These are phyloP conservation scores for Myotis davidii DNA, from an alignment of 2,113 vertebrate species.

Conservation along the genomic window DNA sequence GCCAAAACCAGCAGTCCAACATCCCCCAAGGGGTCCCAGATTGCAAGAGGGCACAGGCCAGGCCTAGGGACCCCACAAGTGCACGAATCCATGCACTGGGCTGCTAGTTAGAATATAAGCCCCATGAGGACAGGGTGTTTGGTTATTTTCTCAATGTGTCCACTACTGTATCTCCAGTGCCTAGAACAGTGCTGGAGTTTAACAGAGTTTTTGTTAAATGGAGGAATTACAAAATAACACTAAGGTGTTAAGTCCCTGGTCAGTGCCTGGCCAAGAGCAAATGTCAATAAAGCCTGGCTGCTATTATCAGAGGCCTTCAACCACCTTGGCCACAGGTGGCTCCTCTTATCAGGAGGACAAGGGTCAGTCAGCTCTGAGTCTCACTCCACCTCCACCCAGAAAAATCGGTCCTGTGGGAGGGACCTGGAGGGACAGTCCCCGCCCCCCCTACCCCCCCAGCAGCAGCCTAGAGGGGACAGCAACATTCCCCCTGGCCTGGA, in stretches of 20 bases:
- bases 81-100: too few relatives aligned
- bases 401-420: background rate
- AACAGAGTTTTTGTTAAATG: background rate
- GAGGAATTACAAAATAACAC: background rate
- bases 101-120: background rate
- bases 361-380: background rate
- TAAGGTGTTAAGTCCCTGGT: background rate
- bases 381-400: background rate
- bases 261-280: background rate
- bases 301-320: background rate
- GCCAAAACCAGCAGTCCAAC: too few relatives aligned
- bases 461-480: background rate
- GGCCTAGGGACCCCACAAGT: too few relatives aligned
- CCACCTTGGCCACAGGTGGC: background rate
- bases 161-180: background rate
- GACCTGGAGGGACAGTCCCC: background rate
- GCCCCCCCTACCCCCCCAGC: too few relatives aligned
- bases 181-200: background rate
- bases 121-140: background rate
- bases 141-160: background rate
- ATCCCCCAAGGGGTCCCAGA: too few relatives aligned
- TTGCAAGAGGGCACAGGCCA: too few relatives aligned
- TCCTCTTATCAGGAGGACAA: background rate
- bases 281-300: background rate
- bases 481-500: background rate